phyloP scores from a whole-genome alignment of 2,113 vertebrate species.

The Python bivittatus region DNA sequence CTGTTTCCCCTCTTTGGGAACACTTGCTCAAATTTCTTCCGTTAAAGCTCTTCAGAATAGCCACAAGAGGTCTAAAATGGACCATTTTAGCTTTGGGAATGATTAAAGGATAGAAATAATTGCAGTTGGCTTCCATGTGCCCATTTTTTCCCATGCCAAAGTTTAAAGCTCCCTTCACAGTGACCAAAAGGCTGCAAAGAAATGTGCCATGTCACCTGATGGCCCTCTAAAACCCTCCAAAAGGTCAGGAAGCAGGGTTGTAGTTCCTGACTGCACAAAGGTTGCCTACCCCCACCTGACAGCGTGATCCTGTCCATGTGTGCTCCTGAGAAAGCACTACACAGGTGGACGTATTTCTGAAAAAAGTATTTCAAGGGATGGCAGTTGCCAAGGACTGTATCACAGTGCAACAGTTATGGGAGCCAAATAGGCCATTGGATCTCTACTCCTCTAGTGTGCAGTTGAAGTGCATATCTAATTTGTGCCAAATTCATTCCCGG shows the following conservation, averaged over 20 bases:
- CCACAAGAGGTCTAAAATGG: neutral
- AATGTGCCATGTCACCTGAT: neutral
- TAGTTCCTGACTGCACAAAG: neutral
- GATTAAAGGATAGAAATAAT: neutral
- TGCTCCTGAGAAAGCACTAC: neutral
- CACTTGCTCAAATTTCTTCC: neutral
- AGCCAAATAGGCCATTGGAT: neutral
- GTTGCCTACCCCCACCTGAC: neutral
- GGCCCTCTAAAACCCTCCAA: neutral
- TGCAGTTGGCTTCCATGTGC: neutral
- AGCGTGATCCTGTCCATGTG: neutral
- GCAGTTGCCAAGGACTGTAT: neutral
- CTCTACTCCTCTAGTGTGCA: neutral
- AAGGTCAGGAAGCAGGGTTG: neutral
- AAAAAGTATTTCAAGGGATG: neutral
- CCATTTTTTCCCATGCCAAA: neutral
- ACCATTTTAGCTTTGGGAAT: neutral
- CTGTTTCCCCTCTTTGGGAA: neutral
- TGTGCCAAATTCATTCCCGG: neutral
- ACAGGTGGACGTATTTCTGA: neutral
- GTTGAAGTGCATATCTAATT: neutral
- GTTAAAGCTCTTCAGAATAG: neutral
- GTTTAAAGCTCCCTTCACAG: neutral
- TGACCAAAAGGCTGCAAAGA: neutral
- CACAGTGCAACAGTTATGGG: neutral